Base-by-base conservation (phyloP, 92 coral and sea anemone genomes). In the Hydrozoanthus gracilis region DNA sequence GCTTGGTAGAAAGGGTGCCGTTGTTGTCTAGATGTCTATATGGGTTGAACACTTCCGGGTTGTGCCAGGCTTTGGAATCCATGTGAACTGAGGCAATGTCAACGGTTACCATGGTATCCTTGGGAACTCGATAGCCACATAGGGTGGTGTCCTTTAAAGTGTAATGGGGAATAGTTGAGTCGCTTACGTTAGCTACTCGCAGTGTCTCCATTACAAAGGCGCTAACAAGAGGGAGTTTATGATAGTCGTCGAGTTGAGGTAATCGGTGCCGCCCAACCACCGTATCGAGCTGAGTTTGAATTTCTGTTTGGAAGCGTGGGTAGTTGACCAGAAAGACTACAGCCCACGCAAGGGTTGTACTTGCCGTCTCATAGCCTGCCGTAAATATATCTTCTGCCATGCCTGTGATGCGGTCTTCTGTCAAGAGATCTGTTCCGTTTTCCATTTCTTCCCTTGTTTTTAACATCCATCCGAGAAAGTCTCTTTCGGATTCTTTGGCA, bases 111-210 rank as follows among this genome's bases (percentile, higher is more conserved):
- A 76, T 7, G 82, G 82, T 76, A 52, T 76, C 14, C 48, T 76
- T 27, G 44, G 82, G 82, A 8, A 76, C 67, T 27, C 82, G 82
- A 48, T 76, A 76, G 18, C 82, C 82, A 18, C 67, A 47, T 14
- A 76, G 67, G 35, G 82, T 76, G 66, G 82, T 76, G 48, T 76
- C 82, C 68, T 76, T 76, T 50, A 76, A 18, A 4, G 82, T 54
- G 66, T 16, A 76, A 18, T 76, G 82, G 15, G 82, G 82, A 20
- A 76, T 17, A 20, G 67, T 47, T 18, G 66, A 4, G 8, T 77
- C 82, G 5, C 52, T 67, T 10, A 77, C 82, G 54, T 77, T 77
- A 77, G 66, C 82, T 27, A 77, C 9, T 55, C 82, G 39, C 47
- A 52, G 82, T 52, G 55, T 18, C 64, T 77, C 82, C 66, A 49